Conservation (phyloP, 2,797 vertebrate species). For the Esox masquinongy region DNA sequence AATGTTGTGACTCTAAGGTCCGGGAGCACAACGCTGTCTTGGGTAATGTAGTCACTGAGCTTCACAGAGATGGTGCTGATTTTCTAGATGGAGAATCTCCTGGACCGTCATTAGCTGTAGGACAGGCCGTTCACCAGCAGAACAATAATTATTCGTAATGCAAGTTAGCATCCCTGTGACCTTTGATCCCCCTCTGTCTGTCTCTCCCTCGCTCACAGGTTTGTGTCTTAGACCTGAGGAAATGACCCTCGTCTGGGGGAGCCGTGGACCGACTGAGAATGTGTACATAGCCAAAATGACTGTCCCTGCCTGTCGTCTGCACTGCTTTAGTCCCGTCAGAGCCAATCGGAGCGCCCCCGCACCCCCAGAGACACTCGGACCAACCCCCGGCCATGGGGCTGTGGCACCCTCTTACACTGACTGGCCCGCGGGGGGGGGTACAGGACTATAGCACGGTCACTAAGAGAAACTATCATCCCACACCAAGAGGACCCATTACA, state of each 20-base stretch:
- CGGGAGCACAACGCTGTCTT: no score
- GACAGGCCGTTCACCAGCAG: no score
- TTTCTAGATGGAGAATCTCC: no score
- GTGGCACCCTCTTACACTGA: slow-evolving; percentile 35
- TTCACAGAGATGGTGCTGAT: no score
- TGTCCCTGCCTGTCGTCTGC: slow-evolving; percentile 87
- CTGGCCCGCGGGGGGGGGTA: slow-evolving; percentile 53
- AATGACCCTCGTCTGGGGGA: slow-evolving; percentile 91
- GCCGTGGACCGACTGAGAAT: slow-evolving; percentile 99
- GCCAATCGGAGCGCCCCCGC: slow-evolving; percentile 61
- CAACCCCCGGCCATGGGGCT: slow-evolving; percentile 14
- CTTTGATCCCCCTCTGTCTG: neutral
- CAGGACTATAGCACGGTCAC: slow-evolving; percentile 11
- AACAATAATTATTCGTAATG: no score
- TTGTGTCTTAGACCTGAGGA: slow-evolving; percentile 98
- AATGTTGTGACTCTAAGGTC: no score
- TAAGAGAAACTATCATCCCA: slow-evolving; percentile 42
- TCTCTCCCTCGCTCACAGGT: slow-evolving; percentile 77
- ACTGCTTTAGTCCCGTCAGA: slow-evolving; percentile 92
- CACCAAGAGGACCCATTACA: slow-evolving; percentile 60
- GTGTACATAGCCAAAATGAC: slow-evolving; percentile 99
- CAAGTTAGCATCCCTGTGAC: neutral
- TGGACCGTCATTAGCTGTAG: no score
- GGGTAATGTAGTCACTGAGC: no score
- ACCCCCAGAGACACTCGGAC: slow-evolving; percentile 76